Evolutionary conservation across 2,797 vertebrate species (phyloP).

Genomic region (Cheirogaleus major): DNA sequence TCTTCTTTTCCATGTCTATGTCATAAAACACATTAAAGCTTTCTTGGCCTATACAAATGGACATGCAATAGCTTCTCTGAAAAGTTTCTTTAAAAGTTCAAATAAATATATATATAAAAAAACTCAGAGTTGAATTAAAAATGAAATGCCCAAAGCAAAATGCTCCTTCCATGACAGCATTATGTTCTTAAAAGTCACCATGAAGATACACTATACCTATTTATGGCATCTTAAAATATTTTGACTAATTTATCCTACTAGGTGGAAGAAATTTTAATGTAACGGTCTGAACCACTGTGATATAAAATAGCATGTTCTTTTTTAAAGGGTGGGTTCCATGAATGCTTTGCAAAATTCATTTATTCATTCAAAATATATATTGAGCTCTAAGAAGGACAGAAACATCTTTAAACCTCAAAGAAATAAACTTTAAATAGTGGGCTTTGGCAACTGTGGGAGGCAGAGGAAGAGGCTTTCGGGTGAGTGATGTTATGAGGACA

Average conservation of each 20-base stretch:
- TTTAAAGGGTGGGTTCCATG: not conserved
- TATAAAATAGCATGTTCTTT: not conserved
- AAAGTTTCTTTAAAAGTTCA: not conserved
- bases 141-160: not conserved
- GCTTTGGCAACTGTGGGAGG: no score
- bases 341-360: not conserved
- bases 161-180: not conserved
- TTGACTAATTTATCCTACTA: not conserved
- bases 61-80: not conserved
- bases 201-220: not conserved
- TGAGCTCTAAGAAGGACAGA: not conserved
- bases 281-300: not conserved
- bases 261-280: not conserved
- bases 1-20: accelerated
- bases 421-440: accelerated
- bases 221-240: not conserved
- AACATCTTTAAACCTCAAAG: not conserved
- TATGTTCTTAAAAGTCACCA: not conserved
- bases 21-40: not conserved
- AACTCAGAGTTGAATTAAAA: not conserved
- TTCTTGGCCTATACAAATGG: not conserved
- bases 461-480: not conserved
- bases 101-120: no score
- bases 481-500: no score
- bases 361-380: not conserved